These are phyloP conservation scores for Andrena camellia DNA, from an alignment of 2,888 invertebrate species.

Conservation along the genomic window DNA sequence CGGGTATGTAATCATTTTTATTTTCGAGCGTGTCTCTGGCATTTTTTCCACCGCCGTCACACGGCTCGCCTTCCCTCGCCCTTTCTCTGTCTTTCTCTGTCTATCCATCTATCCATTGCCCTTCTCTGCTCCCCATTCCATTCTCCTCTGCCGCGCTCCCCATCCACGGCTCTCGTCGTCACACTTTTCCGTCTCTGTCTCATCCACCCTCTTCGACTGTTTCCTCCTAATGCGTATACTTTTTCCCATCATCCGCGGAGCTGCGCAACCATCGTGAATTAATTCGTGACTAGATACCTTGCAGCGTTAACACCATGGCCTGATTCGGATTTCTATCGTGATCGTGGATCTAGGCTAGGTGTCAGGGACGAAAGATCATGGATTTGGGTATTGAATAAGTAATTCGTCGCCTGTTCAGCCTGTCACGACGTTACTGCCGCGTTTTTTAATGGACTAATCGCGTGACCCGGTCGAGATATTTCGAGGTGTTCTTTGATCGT, in stretches of 20 bases:
- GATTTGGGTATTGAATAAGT: slow-evolving; percentile 60
- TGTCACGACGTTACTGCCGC: slow-evolving; percentile 48
- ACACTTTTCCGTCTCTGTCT: slow-evolving; percentile 1
- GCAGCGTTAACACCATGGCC: slow-evolving; percentile 56
- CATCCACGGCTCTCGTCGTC: not conserved
- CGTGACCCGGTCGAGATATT: not conserved
- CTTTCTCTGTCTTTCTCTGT: not conserved
- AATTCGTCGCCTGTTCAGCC: slow-evolving; percentile 58
- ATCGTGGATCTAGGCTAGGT: slow-evolving; percentile 46
- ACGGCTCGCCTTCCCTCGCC: slow-evolving; percentile 3
- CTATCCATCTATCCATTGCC: not conserved
- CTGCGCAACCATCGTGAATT: slow-evolving; percentile 61
- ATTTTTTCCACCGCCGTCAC: slow-evolving; percentile 62
- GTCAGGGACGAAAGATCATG: slow-evolving; percentile 15
- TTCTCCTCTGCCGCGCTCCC: not conserved
- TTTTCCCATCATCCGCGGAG: slow-evolving; percentile 47
- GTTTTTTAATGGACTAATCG: slow-evolving; percentile 34
- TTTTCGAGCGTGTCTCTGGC: slow-evolving; percentile 70
- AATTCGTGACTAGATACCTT: slow-evolving; percentile 57
- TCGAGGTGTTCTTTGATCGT: not conserved
- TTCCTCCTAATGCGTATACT: not conserved
- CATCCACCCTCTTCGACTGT: not conserved
- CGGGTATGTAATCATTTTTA: slow-evolving; percentile 78
- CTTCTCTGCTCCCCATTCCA: not conserved
- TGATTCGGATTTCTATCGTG: slow-evolving; percentile 64